A percentile compares a stretch with the other conserved stretches of the same genome.
These are phyloP conservation scores for Simalia tracyae DNA, from an alignment of 2,797 vertebrate species.

Conservation along the genomic window DNA sequence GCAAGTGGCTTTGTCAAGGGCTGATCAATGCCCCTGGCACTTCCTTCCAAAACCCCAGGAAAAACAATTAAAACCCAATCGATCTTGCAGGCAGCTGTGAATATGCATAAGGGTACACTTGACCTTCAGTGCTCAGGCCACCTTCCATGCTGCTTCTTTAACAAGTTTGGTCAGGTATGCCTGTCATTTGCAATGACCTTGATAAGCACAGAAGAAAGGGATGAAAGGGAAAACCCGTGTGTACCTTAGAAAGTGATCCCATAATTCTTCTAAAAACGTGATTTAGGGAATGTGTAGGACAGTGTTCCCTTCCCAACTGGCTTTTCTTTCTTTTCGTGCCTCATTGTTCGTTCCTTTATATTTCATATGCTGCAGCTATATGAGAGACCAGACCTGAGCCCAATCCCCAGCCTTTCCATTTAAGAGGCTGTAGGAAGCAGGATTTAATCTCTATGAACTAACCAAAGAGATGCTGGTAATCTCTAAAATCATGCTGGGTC, in stretches of 20 bases:
- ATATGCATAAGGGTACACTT: constrained; percentile 99
- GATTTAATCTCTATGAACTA: not conserved
- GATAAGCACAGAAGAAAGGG: constrained; percentile 14
- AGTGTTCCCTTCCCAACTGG: constrained; percentile 6
- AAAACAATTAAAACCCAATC: constrained; percentile 99
- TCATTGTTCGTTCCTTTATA: not conserved
- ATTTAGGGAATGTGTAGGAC: not conserved
- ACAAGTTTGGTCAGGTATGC: constrained; percentile 70
- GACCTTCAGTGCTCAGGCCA: constrained; percentile 96
- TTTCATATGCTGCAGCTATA: not conserved
- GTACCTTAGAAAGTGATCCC: not conserved
- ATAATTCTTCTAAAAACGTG: not conserved
- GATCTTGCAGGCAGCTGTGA: constrained; percentile 93
- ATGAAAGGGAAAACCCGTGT: constrained; percentile 26
- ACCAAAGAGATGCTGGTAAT: not conserved
- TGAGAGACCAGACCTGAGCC: not conserved
- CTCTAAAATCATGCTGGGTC: not conserved
- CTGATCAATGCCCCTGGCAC: constrained; percentile 97
- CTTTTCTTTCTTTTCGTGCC: constrained; percentile 27
- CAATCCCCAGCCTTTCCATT: not conserved
- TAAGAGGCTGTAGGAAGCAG: not conserved
- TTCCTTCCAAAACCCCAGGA: constrained; percentile 96
- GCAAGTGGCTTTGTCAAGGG: constrained; percentile 81
- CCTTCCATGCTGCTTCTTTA: constrained; percentile 61
- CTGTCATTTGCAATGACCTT: constrained; percentile 65